Evolutionary conservation across 2,888 invertebrate species (phyloP), one percentile per base, ranked within the genome.

Genomic region (Cheilosia impressa): DNA sequence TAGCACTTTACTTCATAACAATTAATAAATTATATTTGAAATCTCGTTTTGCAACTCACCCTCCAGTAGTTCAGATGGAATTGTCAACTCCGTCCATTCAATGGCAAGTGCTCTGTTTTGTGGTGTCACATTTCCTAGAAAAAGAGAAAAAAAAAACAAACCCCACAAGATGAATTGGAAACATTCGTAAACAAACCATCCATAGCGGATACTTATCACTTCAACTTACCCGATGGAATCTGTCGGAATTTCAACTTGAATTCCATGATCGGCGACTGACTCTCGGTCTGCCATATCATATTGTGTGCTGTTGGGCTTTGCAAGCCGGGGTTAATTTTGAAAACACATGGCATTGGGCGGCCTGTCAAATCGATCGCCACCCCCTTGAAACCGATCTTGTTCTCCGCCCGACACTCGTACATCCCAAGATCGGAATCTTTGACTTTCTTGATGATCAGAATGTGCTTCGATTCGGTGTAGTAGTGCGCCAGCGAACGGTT

Each of bases 241-340:
- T 91, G 92, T 45, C 92, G 89, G 88, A 92, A 92, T 79, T 90
- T 91, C 50, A 95, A 92, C 88, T 93, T 93, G 87, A 95, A 94
- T 92, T 97, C 96, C 88, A 95, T 95, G 65, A 97, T 95, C 1
- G 96, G 95, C 41, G 96, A 95, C 91, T 96, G 95, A 72, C 96
- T 96, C 90, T 97, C 97, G 0, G 96, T 97, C 90, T 96, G 96
- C 97, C 97, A 97, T 66, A 96, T 95, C 2, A 97, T 93, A 6
- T 95, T 95, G 90, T 95, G 96, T 31, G 95, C 94, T 72, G 90
- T 94, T 68, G 91, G 89, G 47, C 91, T 90, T 72, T 91, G 90
- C 2, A 90, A 88, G 62, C 89, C 89, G 0, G 91, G 91, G 82
- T 91, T 91, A 22, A 90, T 91, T 82, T 92, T 92, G 65, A 92